These are phyloP conservation scores for Miltochrista miniata DNA, from an alignment of 2,888 invertebrate genomes.

Conservation along the genomic window DNA sequence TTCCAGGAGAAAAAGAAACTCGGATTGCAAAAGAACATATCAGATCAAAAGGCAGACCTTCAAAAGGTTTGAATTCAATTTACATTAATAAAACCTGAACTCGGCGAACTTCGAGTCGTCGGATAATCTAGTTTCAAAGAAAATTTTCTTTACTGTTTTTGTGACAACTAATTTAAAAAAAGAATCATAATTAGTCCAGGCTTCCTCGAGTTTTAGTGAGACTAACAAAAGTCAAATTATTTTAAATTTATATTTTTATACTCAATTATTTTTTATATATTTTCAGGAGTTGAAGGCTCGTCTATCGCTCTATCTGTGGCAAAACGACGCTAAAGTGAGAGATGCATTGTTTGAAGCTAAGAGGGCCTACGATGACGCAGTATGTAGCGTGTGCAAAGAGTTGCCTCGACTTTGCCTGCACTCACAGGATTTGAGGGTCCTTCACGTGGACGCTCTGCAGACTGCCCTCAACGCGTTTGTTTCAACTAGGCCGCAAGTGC, in stretches of 20 bases:
- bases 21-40: constrained; percentile 19
- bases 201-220: too few relatives aligned
- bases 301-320: constrained; percentile 26
- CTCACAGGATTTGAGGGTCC: constrained; percentile 10
- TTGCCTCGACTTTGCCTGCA: constrained; percentile 29
- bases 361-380: constrained; percentile 28
- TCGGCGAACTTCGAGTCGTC: too few relatives aligned
- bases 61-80: constrained; percentile 7
- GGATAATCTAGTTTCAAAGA: too few relatives aligned
- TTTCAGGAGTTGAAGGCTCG: constrained; percentile 38
- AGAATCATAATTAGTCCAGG: too few relatives aligned
- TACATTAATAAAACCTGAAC: neutral
- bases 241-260: too few relatives aligned
- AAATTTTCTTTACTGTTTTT: too few relatives aligned
- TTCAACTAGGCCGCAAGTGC: constrained; percentile 2
- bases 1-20: constrained; percentile 36
- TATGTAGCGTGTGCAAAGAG: constrained; percentile 19
- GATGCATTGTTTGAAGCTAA: constrained; percentile 24
- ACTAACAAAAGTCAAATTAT: too few relatives aligned
- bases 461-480: neutral
- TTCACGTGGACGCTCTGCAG: constrained; percentile 10
- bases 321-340: constrained; percentile 42
- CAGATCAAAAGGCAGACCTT: constrained; percentile 11
- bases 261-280: too few relatives aligned
- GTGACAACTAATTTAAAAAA: too few relatives aligned